These are phyloP conservation scores for Blastomussa wellsi DNA, from an alignment of 92 coral and sea anemone species.

Conservation along the genomic window DNA sequence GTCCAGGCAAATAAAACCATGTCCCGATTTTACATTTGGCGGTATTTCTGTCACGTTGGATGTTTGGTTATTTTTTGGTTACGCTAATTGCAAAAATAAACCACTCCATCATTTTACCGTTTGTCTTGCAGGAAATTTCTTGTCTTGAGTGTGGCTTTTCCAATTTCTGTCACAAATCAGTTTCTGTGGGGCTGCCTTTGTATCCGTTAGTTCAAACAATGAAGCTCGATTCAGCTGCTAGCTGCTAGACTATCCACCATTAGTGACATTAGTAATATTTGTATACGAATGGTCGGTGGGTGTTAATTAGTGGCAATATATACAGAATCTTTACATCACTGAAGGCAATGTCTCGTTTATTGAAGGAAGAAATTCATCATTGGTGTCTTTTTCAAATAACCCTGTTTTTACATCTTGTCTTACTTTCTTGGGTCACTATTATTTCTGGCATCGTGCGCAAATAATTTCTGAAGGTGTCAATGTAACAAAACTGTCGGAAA, in stretches of 20 bases:
- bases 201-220: not conserved
- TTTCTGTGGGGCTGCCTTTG: not conserved
- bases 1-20: not conserved
- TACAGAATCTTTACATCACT: not conserved
- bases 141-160: constrained; percentile 8
- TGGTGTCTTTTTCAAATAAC: not conserved
- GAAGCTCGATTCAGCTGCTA: not conserved
- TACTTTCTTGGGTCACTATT: not conserved
- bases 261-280: not conserved
- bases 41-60: not conserved
- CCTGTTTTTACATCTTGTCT: not conserved
- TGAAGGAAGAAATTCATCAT: not conserved
- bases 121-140: not conserved
- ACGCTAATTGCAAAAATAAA: not conserved
- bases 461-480: not conserved
- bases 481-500: not conserved
- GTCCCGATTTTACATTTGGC: not conserved
- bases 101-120: not conserved
- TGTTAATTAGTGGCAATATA: constrained; percentile 13
- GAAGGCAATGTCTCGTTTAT: not conserved
- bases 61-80: not conserved
- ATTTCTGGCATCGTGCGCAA: not conserved
- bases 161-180: constrained; percentile 5
- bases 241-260: not conserved
- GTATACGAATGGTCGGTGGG: not conserved